Base-by-base conservation (phyloP, 2,888 invertebrate genomes). In the Helleia helle region DNA sequence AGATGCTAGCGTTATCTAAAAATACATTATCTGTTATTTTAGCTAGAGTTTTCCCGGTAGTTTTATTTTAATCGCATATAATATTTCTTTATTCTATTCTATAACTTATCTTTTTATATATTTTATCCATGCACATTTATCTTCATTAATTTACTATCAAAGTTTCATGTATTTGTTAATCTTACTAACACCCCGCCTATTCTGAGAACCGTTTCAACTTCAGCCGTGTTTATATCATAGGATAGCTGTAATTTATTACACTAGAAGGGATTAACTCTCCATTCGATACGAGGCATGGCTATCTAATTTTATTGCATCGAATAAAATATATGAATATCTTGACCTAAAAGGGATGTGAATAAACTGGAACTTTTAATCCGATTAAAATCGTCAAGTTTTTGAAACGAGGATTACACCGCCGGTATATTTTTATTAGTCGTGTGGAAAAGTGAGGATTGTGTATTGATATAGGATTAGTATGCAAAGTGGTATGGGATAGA, bases 291-390 rank as follows among this genome's bases (percentile, higher is more conserved):
- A 11, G n/a, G 12, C 24, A 12, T 18, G 24, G n/a, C 18, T 8
- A 11, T 6, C n/a, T 37, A n/a, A n/a, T n/a, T 36, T 40, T 36
- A 34, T 40, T 22, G 30, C 24, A 9, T 26, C 25, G 15, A 26
- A 37, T 36, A 40, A 40, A 34, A 25, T 31, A 40, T 25, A 40
- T 25, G 22, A 38, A 24, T 30, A 22, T 27, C 22, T 18, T 30
- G 14, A 22, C 17, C 17, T 8, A 3, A 14, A 29, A 5, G 11
- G 24, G 24, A 24, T 25, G 29, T 22, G 24, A 26, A 40, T 38
- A 39, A 31, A 26, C 5, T 24, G n/a, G 15, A 15, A 37, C 14
- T 30, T n/a, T n/a, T 39, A 39, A 39, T 39, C 30, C 30, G 39
- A 39, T 39, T 39, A 39, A 11, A 2, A 8, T 22, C 22, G 12